Conservation (phyloP, 2,113 vertebrate genomes). For the Cepphus grylle region DNA sequence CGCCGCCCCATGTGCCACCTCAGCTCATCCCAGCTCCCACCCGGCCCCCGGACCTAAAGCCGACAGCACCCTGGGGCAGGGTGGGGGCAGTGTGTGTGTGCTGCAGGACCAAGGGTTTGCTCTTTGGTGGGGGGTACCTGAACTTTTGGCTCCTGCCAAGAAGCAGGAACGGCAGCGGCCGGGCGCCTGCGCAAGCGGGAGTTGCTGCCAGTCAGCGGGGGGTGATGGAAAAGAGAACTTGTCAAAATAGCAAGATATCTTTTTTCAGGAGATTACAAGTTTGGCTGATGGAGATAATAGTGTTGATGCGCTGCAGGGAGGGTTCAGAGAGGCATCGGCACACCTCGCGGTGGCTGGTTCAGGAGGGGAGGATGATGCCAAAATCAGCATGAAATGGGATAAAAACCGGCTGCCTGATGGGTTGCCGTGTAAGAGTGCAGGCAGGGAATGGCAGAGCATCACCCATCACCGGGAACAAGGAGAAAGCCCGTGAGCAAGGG, state of each 20-base stretch:
- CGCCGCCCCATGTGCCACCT: not conserved
- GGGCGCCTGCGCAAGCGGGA: not conserved
- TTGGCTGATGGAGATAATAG: constrained; percentile 55
- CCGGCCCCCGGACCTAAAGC: not conserved
- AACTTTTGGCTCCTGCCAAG: not conserved
- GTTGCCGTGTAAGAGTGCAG: not conserved
- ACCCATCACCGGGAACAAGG: not conserved
- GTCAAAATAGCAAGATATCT: constrained; percentile 50
- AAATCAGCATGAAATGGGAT: constrained; percentile 35
- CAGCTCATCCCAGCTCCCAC: rapidly evolving
- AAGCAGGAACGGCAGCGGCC: not conserved
- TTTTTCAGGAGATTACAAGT: constrained; percentile 52
- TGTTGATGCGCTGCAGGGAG: not conserved
- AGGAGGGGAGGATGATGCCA: not conserved
- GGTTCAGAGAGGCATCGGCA: not conserved
- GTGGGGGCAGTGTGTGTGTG: no score
- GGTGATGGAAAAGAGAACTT: constrained; percentile 21
- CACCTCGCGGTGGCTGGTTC: not conserved
- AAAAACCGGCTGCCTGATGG: not conserved
- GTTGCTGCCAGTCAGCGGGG: not conserved
- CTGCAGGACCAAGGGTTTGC: not conserved
- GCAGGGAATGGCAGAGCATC: not conserved
- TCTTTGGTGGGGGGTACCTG: rapidly evolving
- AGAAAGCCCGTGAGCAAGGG: not conserved
- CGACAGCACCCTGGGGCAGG: not conserved